phyloP scores from a whole-genome alignment of 2,113 vertebrate genomes.

The Bathybates hornii region DNA sequence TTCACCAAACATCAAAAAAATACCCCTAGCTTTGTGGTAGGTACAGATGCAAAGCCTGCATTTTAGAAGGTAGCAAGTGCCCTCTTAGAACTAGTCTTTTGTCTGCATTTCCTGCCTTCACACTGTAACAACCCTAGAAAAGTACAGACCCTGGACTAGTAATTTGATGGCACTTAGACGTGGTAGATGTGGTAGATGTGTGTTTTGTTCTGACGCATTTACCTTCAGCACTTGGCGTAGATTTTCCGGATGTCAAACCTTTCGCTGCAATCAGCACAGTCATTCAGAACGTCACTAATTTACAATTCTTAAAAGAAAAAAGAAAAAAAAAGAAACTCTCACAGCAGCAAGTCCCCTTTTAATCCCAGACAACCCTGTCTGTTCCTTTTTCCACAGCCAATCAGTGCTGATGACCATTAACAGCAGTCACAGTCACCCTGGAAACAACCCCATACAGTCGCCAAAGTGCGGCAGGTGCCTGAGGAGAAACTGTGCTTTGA shows the following conservation, averaged over 20 bases:
- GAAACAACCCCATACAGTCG: constrained; percentile 60
- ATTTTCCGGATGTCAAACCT: constrained; percentile 40
- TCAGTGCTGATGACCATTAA: constrained; percentile 46
- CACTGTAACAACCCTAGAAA: constrained; percentile 39
- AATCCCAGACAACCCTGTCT: constrained; percentile 15
- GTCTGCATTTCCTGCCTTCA: constrained; percentile 60
- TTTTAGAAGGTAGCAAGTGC: constrained; percentile 39
- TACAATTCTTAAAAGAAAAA: constrained; percentile 3
- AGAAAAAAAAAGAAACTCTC: background rate
- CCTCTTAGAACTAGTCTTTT: constrained; percentile 43
- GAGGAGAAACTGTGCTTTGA: constrained; percentile 65
- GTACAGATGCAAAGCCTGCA: constrained; percentile 15
- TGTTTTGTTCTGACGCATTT: constrained; percentile 32
- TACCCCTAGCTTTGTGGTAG: constrained; percentile 37
- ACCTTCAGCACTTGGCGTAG: constrained; percentile 17
- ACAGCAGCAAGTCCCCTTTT: constrained; percentile 25
- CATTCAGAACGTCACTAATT: constrained; percentile 35
- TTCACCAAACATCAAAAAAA: constrained; percentile 35
- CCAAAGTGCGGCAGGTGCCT: constrained; percentile 65
- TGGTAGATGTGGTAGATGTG: constrained; percentile 33
- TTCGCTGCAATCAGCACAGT: constrained; percentile 39
- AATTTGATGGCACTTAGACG: constrained; percentile 47
- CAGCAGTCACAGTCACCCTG: constrained; percentile 40
- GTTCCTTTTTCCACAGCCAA: constrained; percentile 32
- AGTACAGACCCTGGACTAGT: constrained; percentile 50